These are phyloP conservation scores for Protonemura montana DNA, from an alignment of 2,888 invertebrate species.

Conservation along the genomic window DNA sequence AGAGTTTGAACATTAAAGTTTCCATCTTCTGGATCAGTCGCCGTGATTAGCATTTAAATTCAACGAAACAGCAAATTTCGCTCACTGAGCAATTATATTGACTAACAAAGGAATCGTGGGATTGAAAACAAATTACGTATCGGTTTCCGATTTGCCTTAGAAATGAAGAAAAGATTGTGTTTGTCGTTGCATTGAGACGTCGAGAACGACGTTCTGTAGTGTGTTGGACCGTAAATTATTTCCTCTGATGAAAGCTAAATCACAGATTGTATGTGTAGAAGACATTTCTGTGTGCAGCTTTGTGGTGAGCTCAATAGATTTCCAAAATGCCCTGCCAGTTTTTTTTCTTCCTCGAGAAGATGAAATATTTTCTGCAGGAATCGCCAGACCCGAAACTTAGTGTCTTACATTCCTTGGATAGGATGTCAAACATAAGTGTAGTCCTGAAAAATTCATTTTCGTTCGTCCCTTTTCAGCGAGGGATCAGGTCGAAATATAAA, in stretches of 20 bases:
- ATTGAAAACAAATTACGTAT: conserved; percentile 12
- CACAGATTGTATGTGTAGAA: background rate
- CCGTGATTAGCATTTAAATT: background rate
- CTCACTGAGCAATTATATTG: conserved; percentile 7
- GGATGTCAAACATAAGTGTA: background rate
- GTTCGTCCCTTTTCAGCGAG: background rate
- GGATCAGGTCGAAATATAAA: conserved; percentile 1
- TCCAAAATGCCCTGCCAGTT: background rate
- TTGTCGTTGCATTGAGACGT: background rate
- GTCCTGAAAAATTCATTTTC: background rate
- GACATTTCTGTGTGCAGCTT: background rate
- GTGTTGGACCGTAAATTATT: background rate
- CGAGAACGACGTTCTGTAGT: background rate
- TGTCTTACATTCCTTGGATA: background rate
- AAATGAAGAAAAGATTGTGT: conserved; percentile 7
- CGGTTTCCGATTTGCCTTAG: background rate
- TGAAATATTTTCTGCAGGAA: no score
- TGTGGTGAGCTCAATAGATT: background rate
- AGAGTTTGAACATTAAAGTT: conserved; percentile 4
- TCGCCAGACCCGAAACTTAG: no score
- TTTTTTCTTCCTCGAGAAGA: no score
- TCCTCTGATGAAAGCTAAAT: background rate
- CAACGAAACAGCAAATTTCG: conserved; percentile 7
- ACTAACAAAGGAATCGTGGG: background rate
- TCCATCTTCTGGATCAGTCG: background rate